Conservation (phyloP, 1,140 invertebrate species). For the Sitophilus oryzae region DNA sequence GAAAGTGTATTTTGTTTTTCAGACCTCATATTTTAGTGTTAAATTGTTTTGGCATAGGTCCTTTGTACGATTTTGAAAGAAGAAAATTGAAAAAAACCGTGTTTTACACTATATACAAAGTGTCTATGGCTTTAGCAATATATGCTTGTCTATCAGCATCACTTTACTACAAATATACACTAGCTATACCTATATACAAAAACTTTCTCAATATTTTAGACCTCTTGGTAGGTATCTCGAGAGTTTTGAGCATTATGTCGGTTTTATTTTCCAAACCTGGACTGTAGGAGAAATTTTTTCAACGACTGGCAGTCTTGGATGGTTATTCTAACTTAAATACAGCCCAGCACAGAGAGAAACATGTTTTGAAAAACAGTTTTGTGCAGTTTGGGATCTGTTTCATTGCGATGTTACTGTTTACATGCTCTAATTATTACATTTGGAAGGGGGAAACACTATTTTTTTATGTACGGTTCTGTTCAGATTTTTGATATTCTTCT, state of each 20-base stretch:
- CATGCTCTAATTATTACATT: neutral
- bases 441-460: too few species aligned
- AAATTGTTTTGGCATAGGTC: neutral
- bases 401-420: neutral
- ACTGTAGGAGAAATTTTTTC: neutral
- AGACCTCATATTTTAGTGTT: neutral
- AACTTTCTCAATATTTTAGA: neutral
- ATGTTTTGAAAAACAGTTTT: neutral
- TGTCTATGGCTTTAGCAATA: neutral
- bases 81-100: neutral
- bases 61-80: neutral
- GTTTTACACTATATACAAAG: neutral
- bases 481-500: neutral
- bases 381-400: neutral
- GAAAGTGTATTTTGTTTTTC: neutral
- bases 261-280: neutral
- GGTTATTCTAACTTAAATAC: neutral
- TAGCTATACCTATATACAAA: neutral
- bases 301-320: neutral
- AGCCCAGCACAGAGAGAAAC: neutral
- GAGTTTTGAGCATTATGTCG: neutral
- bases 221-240: neutral
- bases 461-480: neutral
- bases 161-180: neutral
- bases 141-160: neutral